Evolutionary conservation across 2,797 vertebrate species (phyloP).

Genomic region (Orestias chungarensis): DNA sequence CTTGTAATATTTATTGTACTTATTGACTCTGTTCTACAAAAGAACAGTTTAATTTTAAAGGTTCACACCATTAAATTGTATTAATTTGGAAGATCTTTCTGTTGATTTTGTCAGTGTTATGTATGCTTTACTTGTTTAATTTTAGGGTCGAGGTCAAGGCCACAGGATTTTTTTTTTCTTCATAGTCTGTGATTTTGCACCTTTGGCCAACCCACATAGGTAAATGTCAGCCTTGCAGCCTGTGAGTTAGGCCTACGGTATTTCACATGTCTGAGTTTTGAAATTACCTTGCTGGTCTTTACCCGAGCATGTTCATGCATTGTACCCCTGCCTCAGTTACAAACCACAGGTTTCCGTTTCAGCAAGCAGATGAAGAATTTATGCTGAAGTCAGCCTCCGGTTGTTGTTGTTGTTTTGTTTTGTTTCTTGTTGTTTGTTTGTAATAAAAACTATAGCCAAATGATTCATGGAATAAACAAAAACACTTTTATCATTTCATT

Average conservation of each 20-base stretch:
- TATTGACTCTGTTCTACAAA: neutral
- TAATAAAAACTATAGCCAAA: neutral
- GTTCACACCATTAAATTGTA: neutral
- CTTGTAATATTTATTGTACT: neutral
- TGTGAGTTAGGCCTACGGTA: neutral
- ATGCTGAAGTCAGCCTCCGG: conserved; percentile 22
- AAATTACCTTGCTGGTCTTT: conserved; percentile 16
- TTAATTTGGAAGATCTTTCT: neutral
- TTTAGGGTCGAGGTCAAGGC: neutral
- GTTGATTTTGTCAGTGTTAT: too few relatives aligned
- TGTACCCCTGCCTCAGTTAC: conserved; percentile 9
- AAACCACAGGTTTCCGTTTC: conserved; percentile 57
- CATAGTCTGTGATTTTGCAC: neutral
- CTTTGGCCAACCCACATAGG: neutral
- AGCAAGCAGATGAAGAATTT: conserved; percentile 5
- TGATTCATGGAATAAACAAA: neutral
- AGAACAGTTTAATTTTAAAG: neutral
- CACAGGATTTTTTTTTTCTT: neutral
- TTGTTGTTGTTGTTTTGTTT: neutral
- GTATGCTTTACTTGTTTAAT: neutral
- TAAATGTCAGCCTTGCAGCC: neutral
- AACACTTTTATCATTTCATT: neutral
- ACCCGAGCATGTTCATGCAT: neutral
- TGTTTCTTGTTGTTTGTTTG: neutral
- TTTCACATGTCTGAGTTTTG: neutral